These are phyloP conservation scores for Sicus ferrugineus DNA, from an alignment of 2,888 invertebrate species.

Conservation along the genomic window DNA sequence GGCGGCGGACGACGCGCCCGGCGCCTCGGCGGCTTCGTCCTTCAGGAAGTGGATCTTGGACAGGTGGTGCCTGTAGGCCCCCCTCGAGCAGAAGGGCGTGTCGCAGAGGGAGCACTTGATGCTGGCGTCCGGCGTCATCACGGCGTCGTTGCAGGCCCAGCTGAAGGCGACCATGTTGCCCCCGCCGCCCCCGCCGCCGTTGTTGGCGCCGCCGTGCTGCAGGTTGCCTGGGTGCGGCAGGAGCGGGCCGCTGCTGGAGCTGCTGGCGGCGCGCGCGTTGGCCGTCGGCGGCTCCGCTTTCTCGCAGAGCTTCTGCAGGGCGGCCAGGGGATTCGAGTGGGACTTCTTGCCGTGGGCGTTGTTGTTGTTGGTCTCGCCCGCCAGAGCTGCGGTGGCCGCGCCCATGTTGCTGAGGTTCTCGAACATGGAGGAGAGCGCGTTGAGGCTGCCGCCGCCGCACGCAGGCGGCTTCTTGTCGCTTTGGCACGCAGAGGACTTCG, in stretches of 20 bases:
- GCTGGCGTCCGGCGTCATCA: conserved; percentile 73
- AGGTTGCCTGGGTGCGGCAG: conserved; percentile 7
- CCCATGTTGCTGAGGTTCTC: conserved; percentile 71
- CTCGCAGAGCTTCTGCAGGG: conserved; percentile 93
- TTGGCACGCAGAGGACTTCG: conserved; percentile 68
- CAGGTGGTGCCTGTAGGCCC: conserved; percentile 94
- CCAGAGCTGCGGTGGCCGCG: conserved; percentile 59
- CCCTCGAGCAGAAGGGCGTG: conserved; percentile 95
- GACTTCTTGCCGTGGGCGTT: conserved; percentile 49
- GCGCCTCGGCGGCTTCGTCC: conserved; percentile 78
- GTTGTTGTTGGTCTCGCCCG: conserved; percentile 37
- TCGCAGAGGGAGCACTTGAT: conserved; percentile 96
- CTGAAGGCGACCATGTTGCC: conserved; percentile 89
- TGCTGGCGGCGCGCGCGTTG: conserved; percentile 52
- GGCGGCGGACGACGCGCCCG: conserved; percentile 56
- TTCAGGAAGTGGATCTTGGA: conserved; percentile 96
- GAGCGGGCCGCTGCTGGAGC: conserved; percentile 16
- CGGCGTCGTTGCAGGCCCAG: conserved; percentile 94
- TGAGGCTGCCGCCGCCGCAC: conserved; percentile 69
- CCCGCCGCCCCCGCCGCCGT: conserved; percentile 64
- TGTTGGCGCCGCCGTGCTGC: neutral
- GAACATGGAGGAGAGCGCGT: conserved; percentile 89
- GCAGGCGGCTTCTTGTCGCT: conserved; percentile 57
- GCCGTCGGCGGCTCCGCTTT: conserved; percentile 77
- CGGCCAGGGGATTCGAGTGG: conserved; percentile 87